A percentile compares a stretch with the other conserved stretches of the same genome.
Conservation (phyloP, 2,797 vertebrate genomes). For the Argentina silus region DNA sequence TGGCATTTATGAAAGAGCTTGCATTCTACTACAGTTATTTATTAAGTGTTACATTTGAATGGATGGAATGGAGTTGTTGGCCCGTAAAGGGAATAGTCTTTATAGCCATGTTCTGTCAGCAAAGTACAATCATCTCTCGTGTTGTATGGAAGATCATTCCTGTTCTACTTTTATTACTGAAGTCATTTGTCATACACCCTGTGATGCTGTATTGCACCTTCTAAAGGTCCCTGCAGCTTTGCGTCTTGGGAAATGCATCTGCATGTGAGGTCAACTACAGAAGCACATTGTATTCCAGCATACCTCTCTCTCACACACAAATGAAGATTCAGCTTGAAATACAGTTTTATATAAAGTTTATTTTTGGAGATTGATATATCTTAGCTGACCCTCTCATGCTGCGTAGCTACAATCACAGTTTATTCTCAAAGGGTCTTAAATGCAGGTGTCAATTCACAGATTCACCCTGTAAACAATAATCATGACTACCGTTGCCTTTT, state of each 20-base stretch:
- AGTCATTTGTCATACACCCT: conserved; percentile 8
- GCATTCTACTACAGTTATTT: conserved; percentile 62
- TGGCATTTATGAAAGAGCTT: conserved; percentile 48
- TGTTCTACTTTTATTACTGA: conserved; percentile 16
- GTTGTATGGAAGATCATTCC: conserved; percentile 30
- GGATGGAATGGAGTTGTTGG: conserved; percentile 37
- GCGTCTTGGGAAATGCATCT: conserved; percentile 20
- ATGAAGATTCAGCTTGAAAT: conserved; percentile 17
- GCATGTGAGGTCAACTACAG: conserved; percentile 23
- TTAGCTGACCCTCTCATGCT: conserved; percentile 18
- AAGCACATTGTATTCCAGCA: conserved; percentile 22
- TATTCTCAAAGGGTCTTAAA: conserved; percentile 25
- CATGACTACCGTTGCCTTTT: conserved; percentile 45
- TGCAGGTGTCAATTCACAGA: conserved; percentile 50
- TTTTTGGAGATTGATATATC: conserved; percentile 34
- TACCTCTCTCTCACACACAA: conserved; percentile 17
- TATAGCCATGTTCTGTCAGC: conserved; percentile 48
- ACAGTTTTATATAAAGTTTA: conserved; percentile 43
- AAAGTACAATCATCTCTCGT: conserved; percentile 48
- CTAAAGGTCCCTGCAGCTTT: no score
- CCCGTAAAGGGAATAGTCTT: conserved; percentile 65
- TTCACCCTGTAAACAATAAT: conserved; percentile 45
- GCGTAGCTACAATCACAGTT: conserved; percentile 17
- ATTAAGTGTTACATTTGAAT: conserved; percentile 46
- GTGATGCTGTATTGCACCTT: conserved; percentile 36